A percentile compares a stretch with the other conserved stretches of the same genome.
These are phyloP conservation scores for Epinotia demarniana DNA, from an alignment of 2,888 invertebrate genomes.

Conservation along the genomic window DNA sequence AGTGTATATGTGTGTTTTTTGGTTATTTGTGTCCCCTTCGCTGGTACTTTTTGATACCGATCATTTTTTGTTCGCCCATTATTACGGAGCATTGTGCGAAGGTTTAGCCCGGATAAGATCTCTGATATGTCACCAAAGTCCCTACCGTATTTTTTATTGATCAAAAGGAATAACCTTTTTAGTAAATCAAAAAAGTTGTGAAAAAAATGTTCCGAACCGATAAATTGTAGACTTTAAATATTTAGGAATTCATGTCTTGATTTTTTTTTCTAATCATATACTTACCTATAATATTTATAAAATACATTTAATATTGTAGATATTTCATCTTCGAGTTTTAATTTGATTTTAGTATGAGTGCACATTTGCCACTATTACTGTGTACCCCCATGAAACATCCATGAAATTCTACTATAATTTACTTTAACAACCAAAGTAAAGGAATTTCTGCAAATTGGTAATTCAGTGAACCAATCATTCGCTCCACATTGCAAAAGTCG, in stretches of 20 bases:
- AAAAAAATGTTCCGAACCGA: constrained; percentile 55
- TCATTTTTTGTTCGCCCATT: constrained; percentile 81
- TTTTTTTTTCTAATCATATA: not conserved
- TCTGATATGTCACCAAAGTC: constrained; percentile 79
- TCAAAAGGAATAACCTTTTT: constrained; percentile 76
- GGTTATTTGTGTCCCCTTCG: constrained; percentile 79
- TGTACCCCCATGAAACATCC: not conserved
- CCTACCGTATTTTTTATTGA: constrained; percentile 71
- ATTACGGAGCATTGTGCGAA: constrained; percentile 80
- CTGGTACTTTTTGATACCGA: constrained; percentile 79
- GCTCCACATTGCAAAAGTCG: constrained; percentile 64
- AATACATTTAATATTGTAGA: too few species aligned
- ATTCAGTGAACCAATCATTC: constrained; percentile 64
- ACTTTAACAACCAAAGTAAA: constrained; percentile 29
- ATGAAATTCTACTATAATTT: constrained; percentile 23
- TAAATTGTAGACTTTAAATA: constrained; percentile 20
- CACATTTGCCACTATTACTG: not conserved
- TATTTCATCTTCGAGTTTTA: too few species aligned
- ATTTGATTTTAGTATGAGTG: not conserved
- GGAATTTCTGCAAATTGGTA: constrained; percentile 57
- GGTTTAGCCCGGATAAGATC: constrained; percentile 81
- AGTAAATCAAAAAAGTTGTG: constrained; percentile 65
- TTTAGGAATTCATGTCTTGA: not conserved
- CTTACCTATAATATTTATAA: not conserved
- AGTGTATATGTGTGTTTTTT: constrained; percentile 69